Base-by-base conservation (phyloP, 2,888 invertebrate species). In the Hirtodrosophila trivittata region DNA sequence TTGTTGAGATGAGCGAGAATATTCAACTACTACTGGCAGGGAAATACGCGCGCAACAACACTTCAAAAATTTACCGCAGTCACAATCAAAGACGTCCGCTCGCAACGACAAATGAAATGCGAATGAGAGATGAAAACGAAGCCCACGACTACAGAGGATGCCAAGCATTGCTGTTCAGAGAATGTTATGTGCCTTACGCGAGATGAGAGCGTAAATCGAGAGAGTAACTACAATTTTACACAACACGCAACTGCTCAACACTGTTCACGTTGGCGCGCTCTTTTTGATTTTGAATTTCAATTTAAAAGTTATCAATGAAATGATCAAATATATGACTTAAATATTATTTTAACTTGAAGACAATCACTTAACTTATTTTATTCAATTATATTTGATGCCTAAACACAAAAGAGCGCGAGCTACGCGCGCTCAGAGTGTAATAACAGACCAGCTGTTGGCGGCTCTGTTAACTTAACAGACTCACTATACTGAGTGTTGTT, bases 1-100 rank as follows among this genome's bases (percentile, higher is more conserved):
- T 77, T 77, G 77, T 77, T 77, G 83, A 75, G 72, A 83, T 51
- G 70, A 75, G 56, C 77, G 63, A 77, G 62, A 63, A 64, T 64
- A 52, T 42, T 26, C 25, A 52, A 63, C 46, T 50, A 62, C 33
- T 55, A 59, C 62, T 70, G 39, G 38, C 39, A 69, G 42, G 54
- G 52, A 77, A 77, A 68, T 77, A 74, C 71, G 75, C 70, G 69
- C 70, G 75, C 63, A 71, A 69, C 51, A 35, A 69, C 51, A 35
- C 49, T 62, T 38, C 3, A 33, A 33, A 0, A 65, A 43, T 65
- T 72, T 71, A 71, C 75, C 70, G 75, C 63, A 63, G 62, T 70
- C 58, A 63, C 43, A 58, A 63, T 55, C 63, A 21, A 55, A 71
- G 56, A 71, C 70, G 70, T 71, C 70, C 63, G 75, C 75, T 74